A percentile compares a stretch with the other conserved stretches of the same genome.
Evolutionary conservation across 53 echinoderm and acorn worm genomes (phyloP).

Genomic region (Crossaster papposus): DNA sequence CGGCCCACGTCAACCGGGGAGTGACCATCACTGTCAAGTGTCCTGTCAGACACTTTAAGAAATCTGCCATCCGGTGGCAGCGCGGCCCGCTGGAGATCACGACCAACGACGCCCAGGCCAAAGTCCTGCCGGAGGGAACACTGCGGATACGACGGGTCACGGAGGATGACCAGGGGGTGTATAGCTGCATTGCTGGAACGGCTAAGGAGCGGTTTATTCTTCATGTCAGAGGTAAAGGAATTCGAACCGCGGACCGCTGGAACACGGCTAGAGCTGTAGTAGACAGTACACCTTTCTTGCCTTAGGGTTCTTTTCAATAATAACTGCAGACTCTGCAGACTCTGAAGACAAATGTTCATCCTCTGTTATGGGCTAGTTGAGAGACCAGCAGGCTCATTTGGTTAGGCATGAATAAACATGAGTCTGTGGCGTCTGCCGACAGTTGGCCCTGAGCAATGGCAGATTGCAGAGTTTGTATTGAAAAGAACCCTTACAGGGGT

Average conservation of each 20-base stretch:
- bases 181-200: conserved; percentile 80
- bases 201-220: conserved; percentile 65
- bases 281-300: background rate
- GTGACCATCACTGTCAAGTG: conserved; percentile 84
- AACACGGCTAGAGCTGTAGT: background rate
- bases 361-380: no score
- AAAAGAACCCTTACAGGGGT: no score
- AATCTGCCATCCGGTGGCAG: conserved; percentile 70
- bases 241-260: background rate
- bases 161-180: conserved; percentile 72
- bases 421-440: no score
- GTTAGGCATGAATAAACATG: no score
- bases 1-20: conserved; percentile 67
- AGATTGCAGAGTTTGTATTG: no score
- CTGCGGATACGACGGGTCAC: conserved; percentile 68
- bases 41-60: conserved; percentile 77
- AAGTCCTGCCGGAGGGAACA: conserved; percentile 68
- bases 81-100: conserved; percentile 57
- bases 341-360: no score
- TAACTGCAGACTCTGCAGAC: no score
- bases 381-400: no score
- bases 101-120: conserved; percentile 49
- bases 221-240: conserved; percentile 51
- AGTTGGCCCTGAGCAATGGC: no score
- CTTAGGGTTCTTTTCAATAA: no score